A percentile compares a stretch with the other conserved stretches of the same genome.
Evolutionary conservation across 2,797 vertebrate species (phyloP).

Genomic region (Diplodus puntazzo): DNA sequence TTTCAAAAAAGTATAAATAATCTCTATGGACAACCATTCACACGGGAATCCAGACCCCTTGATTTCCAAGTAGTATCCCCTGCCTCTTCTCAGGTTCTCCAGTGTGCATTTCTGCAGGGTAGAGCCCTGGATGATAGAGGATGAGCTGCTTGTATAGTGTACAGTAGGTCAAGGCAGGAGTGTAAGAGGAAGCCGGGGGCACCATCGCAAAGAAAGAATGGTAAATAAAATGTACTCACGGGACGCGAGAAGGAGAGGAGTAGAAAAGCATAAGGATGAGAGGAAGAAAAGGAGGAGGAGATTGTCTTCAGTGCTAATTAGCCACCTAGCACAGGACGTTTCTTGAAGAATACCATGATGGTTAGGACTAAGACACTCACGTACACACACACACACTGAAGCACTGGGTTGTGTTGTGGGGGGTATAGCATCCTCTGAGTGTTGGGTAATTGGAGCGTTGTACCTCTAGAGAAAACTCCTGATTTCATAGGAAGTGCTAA

Average conservation of each 20-base stretch:
- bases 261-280: constrained; percentile 94
- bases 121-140: constrained; percentile 35
- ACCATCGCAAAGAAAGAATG: constrained; percentile 62
- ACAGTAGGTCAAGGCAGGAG: constrained; percentile 65
- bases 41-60: constrained; percentile 41
- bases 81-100: constrained; percentile 53
- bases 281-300: constrained; percentile 87
- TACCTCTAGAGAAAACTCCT: constrained; percentile 99
- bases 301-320: constrained; percentile 98
- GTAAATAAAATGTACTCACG: constrained; percentile 78
- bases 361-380: constrained; percentile 75
- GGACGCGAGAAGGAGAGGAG: constrained; percentile 79
- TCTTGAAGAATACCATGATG: constrained; percentile 91
- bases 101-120: constrained; percentile 38
- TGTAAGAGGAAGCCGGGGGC: constrained; percentile 65
- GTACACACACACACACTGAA: constrained; percentile 52
- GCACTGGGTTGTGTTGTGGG: constrained; percentile 68
- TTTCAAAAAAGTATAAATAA: too few species aligned
- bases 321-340: constrained; percentile 93
- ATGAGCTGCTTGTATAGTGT: constrained; percentile 55
- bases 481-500: constrained; percentile 99
- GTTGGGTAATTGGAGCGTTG: constrained; percentile 98
- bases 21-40: constrained; percentile 47
- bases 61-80: constrained; percentile 58
- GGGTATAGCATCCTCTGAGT: constrained; percentile 90